Conservation (phyloP, 2,888 invertebrate species). For the Masnerella sp. region DNA sequence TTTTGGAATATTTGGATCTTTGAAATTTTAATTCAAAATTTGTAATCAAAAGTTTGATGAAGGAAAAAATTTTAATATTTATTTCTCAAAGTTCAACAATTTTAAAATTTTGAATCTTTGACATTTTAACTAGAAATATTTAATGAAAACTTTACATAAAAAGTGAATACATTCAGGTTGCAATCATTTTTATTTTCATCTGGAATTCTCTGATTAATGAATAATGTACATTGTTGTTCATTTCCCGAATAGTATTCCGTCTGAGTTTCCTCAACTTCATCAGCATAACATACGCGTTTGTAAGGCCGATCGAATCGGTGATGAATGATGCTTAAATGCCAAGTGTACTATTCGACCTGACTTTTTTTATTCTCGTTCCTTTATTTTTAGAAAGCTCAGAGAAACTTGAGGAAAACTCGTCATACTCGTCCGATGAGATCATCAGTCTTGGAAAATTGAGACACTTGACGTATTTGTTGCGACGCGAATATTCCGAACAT, state of each 20-base stretch:
- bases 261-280: constrained; percentile 16
- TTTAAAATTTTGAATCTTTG: no score
- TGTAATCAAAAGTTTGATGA: no score
- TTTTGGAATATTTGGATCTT: no score
- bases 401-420: constrained; percentile 59
- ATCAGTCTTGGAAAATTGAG: constrained; percentile 59
- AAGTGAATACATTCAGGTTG: no score
- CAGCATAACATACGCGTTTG: constrained; percentile 1
- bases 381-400: constrained; percentile 60
- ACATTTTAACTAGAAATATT: no score
- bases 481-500: background rate
- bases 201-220: constrained; percentile 19
- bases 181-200: no score
- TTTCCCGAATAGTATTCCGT: constrained; percentile 10
- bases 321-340: constrained; percentile 55
- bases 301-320: constrained; percentile 45
- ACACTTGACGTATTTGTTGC: constrained; percentile 28
- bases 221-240: background rate
- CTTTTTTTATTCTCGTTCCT: constrained; percentile 35
- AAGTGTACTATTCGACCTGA: constrained; percentile 22
- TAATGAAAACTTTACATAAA: no score
- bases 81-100: no score
- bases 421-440: constrained; percentile 54
- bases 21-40: no score
- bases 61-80: no score